These are phyloP conservation scores for Lycophotia porphyrea DNA, from an alignment of 2,888 invertebrate species.

Conservation along the genomic window DNA sequence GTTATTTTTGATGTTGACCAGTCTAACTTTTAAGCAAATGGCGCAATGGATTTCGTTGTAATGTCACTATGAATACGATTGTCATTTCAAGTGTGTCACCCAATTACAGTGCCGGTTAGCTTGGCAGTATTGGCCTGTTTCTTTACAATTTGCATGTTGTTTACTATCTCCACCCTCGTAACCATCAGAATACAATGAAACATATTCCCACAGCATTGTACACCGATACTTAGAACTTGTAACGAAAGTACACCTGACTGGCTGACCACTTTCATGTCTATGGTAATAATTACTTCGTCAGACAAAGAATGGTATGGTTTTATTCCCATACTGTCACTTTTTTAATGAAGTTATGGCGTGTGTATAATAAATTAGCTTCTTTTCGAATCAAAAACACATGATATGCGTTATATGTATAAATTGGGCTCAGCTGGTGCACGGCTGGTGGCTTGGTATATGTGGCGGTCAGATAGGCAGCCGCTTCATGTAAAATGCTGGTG, in stretches of 20 bases:
- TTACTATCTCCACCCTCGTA: constrained; percentile 4
- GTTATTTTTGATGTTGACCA: neutral
- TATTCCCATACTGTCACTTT: constrained; percentile 40
- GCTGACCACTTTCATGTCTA: constrained; percentile 41
- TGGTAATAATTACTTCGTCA: constrained; percentile 7
- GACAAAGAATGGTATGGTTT: constrained; percentile 9
- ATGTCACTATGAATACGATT: neutral
- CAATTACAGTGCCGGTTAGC: neutral
- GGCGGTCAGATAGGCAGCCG: too few species aligned
- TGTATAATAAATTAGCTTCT: neutral
- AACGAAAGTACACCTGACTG: constrained; percentile 25
- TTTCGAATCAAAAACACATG: neutral
- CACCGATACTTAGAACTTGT: neutral
- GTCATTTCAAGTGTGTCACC: neutral
- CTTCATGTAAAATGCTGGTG: too few species aligned
- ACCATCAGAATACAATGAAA: neutral
- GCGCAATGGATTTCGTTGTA: neutral
- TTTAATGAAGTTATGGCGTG: neutral
- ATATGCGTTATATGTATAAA: neutral
- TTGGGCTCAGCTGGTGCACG: neutral
- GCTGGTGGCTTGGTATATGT: too few species aligned
- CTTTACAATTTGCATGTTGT: neutral
- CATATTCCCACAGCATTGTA: constrained; percentile 24
- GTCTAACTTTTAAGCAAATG: neutral
- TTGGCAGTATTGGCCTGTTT: neutral